Evolutionary conservation across 2,888 invertebrate species (phyloP).

Genomic region (Elgonia sp.): DNA sequence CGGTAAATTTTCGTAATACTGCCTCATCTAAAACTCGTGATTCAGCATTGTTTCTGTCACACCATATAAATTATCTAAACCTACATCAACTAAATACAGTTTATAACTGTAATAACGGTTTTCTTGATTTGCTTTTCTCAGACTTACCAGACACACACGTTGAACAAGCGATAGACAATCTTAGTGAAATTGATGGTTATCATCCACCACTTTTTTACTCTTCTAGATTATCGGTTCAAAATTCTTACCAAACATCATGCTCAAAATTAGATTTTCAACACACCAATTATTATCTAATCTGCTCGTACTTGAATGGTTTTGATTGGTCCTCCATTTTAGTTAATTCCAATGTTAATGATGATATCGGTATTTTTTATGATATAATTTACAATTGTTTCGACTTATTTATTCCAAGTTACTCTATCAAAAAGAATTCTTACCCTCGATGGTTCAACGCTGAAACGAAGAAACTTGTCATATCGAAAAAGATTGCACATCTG

Average conservation of each 20-base stretch:
- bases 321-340: not conserved
- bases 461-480: not conserved
- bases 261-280: not conserved
- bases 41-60: not conserved
- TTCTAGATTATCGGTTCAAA: not conserved
- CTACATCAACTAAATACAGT: slow-evolving; percentile 17
- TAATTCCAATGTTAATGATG: slow-evolving; percentile 15
- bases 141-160: not conserved
- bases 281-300: not conserved
- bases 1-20: no score
- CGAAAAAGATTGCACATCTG: slow-evolving; percentile 16
- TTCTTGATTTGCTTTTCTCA: slow-evolving; percentile 24
- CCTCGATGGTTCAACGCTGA: slow-evolving; percentile 23
- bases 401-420: not conserved
- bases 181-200: slow-evolving; percentile 13
- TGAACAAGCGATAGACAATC: slow-evolving; percentile 7
- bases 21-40: not conserved
- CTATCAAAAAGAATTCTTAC: not conserved
- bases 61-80: no score
- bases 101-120: not conserved
- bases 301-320: not conserved
- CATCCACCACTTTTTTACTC: slow-evolving; percentile 2
- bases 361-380: slow-evolving; percentile 15
- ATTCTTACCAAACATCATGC: not conserved
- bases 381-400: slow-evolving; percentile 13